A percentile compares a stretch with the other conserved stretches of the same genome.
These are phyloP conservation scores for Notarius lentiginosus DNA, from an alignment of 2,113 vertebrate genomes.

Conservation along the genomic window DNA sequence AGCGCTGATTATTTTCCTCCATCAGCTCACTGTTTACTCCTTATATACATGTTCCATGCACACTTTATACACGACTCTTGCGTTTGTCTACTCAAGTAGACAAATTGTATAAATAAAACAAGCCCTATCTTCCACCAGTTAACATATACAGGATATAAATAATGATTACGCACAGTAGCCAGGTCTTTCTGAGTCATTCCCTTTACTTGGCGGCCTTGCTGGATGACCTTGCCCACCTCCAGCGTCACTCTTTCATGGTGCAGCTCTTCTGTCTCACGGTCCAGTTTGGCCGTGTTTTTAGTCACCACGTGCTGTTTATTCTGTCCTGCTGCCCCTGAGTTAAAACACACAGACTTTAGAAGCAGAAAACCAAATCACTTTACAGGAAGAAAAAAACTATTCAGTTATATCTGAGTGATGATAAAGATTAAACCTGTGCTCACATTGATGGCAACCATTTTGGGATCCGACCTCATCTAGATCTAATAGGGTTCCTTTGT, in stretches of 20 bases:
- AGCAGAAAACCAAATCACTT: not conserved
- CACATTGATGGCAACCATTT: not conserved
- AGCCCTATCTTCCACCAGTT: not conserved
- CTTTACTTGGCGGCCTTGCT: conserved; percentile 84
- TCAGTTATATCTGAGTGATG: not conserved
- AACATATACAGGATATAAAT: not conserved
- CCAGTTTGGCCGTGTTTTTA: conserved; percentile 95
- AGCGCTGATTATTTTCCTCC: not conserved
- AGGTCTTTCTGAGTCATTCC: conserved; percentile 93
- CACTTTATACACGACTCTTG: not conserved
- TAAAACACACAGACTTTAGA: not conserved
- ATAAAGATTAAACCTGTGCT: not conserved
- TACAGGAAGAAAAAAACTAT: not conserved
- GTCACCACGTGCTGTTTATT: conserved; percentile 95
- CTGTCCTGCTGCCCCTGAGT: conserved; percentile 91
- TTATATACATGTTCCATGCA: not conserved
- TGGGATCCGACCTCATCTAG: not conserved
- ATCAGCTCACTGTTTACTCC: not conserved
- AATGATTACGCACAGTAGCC: conserved; percentile 82
- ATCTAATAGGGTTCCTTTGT: not conserved
- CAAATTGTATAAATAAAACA: not conserved
- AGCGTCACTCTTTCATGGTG: conserved; percentile 88
- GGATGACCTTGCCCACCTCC: conserved; percentile 93
- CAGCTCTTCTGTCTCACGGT: conserved; percentile 92
- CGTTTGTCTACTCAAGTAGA: too few relatives aligned